Evolutionary conservation across 1,140 invertebrate genomes (phyloP).

Genomic region (Phocides pigmalion): DNA sequence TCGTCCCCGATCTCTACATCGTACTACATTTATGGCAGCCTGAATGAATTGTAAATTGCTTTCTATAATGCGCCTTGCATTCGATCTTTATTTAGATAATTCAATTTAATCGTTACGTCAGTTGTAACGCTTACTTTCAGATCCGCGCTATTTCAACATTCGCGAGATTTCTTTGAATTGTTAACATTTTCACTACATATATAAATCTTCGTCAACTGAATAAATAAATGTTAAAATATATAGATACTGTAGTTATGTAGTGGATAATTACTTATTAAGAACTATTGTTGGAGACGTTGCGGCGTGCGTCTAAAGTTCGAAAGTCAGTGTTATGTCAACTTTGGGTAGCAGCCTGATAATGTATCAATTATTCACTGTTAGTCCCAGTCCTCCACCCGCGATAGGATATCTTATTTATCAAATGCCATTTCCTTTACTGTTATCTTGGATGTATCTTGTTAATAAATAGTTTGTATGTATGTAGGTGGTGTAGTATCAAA

Average conservation of each 20-base stretch:
- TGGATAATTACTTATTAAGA: not conserved
- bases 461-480: conserved; percentile 3
- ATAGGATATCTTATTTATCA: conserved; percentile 12
- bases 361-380: conserved; percentile 17
- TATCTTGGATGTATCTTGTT: conserved; percentile 6
- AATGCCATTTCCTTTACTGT: conserved; percentile 20
- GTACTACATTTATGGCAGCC: conserved; percentile 60
- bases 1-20: conserved; percentile 60
- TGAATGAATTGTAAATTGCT: conserved; percentile 20
- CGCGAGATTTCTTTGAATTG: not conserved
- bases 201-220: too few species aligned
- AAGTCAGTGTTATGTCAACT: conserved; percentile 16
- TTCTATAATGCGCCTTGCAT: not conserved
- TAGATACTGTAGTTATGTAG: not conserved
- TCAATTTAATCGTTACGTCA: not conserved
- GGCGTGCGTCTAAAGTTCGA: not conserved
- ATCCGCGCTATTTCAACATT: not conserved
- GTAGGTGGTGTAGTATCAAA: too few species aligned
- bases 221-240: not conserved
- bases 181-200: not conserved
- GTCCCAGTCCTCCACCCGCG: conserved; percentile 2
- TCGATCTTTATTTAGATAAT: not conserved
- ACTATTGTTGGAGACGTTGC: not conserved
- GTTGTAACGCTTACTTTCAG: not conserved
- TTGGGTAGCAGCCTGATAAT: conserved; percentile 19